Conservation (phyloP, 2,797 vertebrate genomes). For the Sebastes diploproa region DNA sequence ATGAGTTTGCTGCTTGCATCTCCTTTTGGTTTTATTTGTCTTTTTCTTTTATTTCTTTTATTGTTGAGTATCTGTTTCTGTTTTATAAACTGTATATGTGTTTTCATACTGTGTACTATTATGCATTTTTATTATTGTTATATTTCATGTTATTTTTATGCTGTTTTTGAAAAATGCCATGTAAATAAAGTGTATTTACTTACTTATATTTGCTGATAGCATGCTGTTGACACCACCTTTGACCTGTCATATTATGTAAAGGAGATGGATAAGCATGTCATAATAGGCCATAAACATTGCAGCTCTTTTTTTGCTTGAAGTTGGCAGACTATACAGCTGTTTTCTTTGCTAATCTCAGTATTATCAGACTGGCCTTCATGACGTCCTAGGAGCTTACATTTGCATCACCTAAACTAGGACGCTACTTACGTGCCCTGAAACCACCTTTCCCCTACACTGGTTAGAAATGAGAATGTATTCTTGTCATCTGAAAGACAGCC, state of each 20-base stretch:
- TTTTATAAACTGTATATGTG: too few species aligned
- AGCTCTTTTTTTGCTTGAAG: neutral
- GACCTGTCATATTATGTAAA: neutral
- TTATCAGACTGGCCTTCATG: neutral
- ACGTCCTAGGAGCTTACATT: neutral
- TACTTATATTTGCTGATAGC: neutral
- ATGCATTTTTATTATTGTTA: too few species aligned
- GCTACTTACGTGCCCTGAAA: neutral
- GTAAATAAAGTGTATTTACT: too few species aligned
- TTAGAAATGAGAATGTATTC: neutral
- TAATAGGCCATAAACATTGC: too few species aligned
- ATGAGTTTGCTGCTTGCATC: too few species aligned
- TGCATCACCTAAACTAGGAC: neutral
- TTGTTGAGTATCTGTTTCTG: too few species aligned
- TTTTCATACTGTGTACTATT: too few species aligned
- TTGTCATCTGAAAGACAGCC: neutral
- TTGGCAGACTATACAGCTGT: neutral
- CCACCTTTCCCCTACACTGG: neutral
- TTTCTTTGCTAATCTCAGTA: neutral
- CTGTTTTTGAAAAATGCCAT: too few species aligned
- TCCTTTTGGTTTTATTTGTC: too few species aligned
- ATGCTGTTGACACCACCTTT: neutral
- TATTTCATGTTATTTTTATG: too few species aligned
- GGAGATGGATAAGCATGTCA: neutral
- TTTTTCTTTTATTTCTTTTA: too few species aligned